Evolutionary conservation across 1,140 invertebrate species (phyloP).

Genomic region (Acromyrmex charruanus): DNA sequence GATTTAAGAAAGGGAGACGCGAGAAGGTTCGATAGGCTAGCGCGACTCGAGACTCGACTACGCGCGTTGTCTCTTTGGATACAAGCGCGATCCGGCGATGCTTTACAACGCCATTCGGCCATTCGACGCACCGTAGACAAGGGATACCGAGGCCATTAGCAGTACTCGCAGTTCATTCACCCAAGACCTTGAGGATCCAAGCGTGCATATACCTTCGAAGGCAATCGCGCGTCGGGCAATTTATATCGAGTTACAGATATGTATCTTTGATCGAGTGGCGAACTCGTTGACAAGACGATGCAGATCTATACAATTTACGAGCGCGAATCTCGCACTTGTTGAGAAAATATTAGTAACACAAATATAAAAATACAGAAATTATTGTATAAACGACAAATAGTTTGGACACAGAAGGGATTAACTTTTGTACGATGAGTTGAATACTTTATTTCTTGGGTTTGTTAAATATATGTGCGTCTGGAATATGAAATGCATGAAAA

Average conservation of each 20-base stretch:
- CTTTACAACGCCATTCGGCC: slow-evolving; percentile 27
- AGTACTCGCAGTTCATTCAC: slow-evolving; percentile 78
- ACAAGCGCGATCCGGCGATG: slow-evolving; percentile 21
- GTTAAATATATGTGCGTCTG: background rate
- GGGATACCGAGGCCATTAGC: slow-evolving; percentile 72
- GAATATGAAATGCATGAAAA: slow-evolving; percentile 1
- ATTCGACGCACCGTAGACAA: slow-evolving; percentile 30
- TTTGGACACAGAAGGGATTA: background rate
- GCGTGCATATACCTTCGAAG: slow-evolving; percentile 30
- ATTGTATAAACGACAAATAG: background rate
- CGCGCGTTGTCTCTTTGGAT: background rate
- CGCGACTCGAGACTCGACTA: slow-evolving; percentile 12
- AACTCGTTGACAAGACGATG: background rate
- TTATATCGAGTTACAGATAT: slow-evolving; percentile 33
- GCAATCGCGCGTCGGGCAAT: slow-evolving; percentile 40
- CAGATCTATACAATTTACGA: background rate
- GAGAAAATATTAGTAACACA: background rate
- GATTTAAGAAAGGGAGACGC: slow-evolving; percentile 63
- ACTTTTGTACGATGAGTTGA: background rate
- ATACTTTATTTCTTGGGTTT: background rate
- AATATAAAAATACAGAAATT: background rate
- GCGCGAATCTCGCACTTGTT: background rate
- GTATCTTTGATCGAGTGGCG: background rate
- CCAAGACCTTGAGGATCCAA: slow-evolving; percentile 77
- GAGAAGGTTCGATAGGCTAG: slow-evolving; percentile 29